These are phyloP conservation scores for Arothron firmamentum DNA, from an alignment of 2,113 vertebrate species.

Conservation along the genomic window DNA sequence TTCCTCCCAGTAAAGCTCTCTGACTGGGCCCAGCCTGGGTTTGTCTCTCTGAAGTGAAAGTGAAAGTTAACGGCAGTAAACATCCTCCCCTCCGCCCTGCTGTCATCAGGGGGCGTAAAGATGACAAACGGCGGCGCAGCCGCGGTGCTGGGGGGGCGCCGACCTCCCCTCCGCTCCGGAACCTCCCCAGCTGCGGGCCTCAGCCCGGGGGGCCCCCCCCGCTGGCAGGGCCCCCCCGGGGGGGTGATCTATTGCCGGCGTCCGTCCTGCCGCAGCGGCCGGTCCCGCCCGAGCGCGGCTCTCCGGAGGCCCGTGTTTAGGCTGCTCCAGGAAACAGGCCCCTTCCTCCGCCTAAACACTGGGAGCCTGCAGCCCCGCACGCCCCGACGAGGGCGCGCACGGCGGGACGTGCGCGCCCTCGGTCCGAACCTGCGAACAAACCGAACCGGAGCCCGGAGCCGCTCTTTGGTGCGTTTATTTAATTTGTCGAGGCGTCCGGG, in stretches of 20 bases:
- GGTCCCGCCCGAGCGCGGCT: constrained; percentile 75
- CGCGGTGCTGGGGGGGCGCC: constrained; percentile 35
- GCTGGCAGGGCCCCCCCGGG: too few species aligned
- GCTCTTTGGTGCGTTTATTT: too few species aligned
- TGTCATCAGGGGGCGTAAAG: constrained; percentile 38
- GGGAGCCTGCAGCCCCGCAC: constrained; percentile 66
- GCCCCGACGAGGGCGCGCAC: background rate
- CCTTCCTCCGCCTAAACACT: constrained; percentile 95
- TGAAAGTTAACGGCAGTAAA: constrained; percentile 57
- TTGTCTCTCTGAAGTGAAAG: constrained; percentile 50
- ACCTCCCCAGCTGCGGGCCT: constrained; percentile 44
- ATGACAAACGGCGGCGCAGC: constrained; percentile 50
- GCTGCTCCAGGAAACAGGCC: constrained; percentile 92
- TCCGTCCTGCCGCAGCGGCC: constrained; percentile 53
- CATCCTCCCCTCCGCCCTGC: constrained; percentile 47
- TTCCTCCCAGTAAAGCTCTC: background rate
- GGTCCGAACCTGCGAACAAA: too few species aligned
- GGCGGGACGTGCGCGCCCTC: too few species aligned
- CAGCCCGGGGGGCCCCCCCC: constrained; percentile 24
- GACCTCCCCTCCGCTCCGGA: constrained; percentile 33
- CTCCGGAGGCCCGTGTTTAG: constrained; percentile 88
- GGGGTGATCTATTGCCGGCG: constrained; percentile 85
- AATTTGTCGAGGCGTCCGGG: too few species aligned
- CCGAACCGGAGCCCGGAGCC: too few species aligned
- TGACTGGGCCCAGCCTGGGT: background rate